These are phyloP conservation scores for Hippocampus zosterae DNA, from an alignment of 2,113 vertebrate genomes.

Conservation along the genomic window DNA sequence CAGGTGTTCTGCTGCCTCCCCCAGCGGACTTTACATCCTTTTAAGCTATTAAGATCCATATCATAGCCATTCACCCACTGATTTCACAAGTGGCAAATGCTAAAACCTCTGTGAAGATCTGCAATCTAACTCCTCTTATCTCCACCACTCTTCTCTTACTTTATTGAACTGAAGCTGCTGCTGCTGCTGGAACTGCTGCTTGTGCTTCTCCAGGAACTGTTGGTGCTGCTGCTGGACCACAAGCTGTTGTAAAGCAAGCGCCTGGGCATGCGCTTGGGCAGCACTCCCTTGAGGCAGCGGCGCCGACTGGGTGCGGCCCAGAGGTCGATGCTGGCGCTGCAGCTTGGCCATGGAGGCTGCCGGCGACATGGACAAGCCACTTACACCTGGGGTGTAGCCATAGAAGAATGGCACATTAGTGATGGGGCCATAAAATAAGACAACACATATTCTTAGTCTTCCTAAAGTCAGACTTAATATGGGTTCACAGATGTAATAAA, in stretches of 20 bases:
- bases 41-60: neutral
- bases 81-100: neutral
- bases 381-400: constrained; percentile 69
- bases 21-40: neutral
- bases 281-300: constrained; percentile 65
- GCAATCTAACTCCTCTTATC: neutral
- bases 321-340: constrained; percentile 81
- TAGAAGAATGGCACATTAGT: neutral
- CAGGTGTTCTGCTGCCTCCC: too few species aligned
- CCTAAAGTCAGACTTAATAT: constrained; percentile 29
- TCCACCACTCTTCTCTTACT: constrained; percentile 75
- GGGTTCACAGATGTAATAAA: constrained; percentile 47
- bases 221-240: constrained; percentile 97
- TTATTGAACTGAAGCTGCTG: constrained; percentile 87
- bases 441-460: constrained; percentile 9
- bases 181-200: constrained; percentile 92
- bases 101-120: neutral
- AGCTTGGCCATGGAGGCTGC: constrained; percentile 86
- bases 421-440: constrained; percentile 1
- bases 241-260: constrained; percentile 89
- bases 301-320: constrained; percentile 76
- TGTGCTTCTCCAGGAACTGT: constrained; percentile 97
- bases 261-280: constrained; percentile 72
- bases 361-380: constrained; percentile 75
- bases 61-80: neutral